These are phyloP conservation scores for Melospiza georgiana DNA, from an alignment of 2,113 vertebrate genomes.

Conservation along the genomic window DNA sequence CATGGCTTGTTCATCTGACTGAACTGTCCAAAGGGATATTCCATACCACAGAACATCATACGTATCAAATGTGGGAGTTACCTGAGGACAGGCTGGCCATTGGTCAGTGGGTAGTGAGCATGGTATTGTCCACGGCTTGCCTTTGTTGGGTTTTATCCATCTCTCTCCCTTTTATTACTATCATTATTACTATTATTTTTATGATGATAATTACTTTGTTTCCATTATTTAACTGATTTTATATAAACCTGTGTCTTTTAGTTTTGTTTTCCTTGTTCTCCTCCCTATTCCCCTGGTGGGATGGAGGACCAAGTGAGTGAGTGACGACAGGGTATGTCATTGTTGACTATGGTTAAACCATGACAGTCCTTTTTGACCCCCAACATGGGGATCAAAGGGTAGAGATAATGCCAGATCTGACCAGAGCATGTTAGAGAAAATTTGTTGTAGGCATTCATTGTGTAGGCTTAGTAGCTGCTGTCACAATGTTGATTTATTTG, in stretches of 20 bases:
- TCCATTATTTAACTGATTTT: background rate
- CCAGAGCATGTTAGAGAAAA: background rate
- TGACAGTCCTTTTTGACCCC: background rate
- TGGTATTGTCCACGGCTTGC: background rate
- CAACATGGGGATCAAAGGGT: background rate
- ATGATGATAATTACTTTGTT: background rate
- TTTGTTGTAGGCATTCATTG: background rate
- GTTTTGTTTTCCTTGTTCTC: background rate
- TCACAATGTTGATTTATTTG: background rate
- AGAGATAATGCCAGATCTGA: background rate
- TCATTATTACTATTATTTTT: background rate
- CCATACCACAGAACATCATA: background rate
- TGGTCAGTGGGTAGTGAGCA: background rate
- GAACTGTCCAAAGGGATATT: background rate
- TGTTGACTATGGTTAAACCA: background rate
- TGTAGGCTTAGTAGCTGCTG: background rate
- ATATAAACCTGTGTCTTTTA: background rate
- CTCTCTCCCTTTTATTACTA: background rate
- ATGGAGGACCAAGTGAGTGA: background rate
- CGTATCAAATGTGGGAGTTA: background rate
- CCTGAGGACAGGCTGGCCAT: background rate
- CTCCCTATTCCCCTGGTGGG: background rate
- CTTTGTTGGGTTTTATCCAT: background rate
- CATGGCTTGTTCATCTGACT: background rate
- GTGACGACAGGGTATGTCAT: background rate